Conservation (phyloP, 2,113 vertebrate genomes). For the Gulo gulo region DNA sequence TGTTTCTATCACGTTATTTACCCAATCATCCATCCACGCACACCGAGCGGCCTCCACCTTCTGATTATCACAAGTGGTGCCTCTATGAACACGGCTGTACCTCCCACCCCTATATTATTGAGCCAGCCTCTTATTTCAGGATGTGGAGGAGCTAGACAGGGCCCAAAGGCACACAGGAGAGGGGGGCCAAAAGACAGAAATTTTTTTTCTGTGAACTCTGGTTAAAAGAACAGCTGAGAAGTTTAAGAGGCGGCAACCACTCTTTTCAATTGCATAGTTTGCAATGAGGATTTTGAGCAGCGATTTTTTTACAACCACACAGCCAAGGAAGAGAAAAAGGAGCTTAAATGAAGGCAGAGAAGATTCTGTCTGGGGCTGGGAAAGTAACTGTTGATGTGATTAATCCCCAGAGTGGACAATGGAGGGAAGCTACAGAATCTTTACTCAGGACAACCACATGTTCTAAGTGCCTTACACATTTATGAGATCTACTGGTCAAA, state of each 20-base stretch:
- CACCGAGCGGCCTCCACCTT: neutral
- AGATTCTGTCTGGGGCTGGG: neutral
- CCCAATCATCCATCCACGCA: rapidly evolving
- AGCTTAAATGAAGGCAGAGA: neutral
- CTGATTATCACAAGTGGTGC: neutral
- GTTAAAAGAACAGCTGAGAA: neutral
- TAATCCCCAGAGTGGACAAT: no score
- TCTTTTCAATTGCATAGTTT: neutral
- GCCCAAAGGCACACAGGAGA: neutral
- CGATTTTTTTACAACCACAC: neutral
- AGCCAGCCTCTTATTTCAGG: neutral
- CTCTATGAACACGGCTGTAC: neutral
- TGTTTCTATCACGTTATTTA: rapidly evolving
- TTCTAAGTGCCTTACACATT: no score
- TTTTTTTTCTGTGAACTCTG: neutral
- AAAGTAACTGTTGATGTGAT: neutral
- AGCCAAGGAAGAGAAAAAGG: neutral
- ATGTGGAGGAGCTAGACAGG: neutral
- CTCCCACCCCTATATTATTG: neutral
- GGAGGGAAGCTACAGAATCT: neutral
- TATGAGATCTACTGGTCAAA: neutral
- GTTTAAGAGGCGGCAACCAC: neutral
- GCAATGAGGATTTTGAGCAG: neutral
- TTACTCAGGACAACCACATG: neutral
- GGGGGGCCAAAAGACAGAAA: neutral